These are phyloP conservation scores for Zophobas morio DNA, from an alignment of 1,140 invertebrate species.

Conservation along the genomic window DNA sequence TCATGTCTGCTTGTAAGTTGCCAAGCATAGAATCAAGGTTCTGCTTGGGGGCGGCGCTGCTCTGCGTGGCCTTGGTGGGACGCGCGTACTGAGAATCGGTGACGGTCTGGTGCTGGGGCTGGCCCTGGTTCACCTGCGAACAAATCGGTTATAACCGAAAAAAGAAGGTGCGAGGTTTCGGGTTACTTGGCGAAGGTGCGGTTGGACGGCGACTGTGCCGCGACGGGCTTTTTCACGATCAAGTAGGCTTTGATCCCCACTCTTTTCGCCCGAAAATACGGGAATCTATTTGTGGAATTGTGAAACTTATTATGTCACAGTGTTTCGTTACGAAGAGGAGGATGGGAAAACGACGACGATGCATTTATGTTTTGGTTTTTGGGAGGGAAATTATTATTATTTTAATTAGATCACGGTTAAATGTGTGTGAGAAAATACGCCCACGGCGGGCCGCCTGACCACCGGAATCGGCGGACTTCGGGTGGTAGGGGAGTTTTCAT, in stretches of 20 bases:
- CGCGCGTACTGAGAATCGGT: slow-evolving; percentile 65
- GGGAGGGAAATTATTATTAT: slow-evolving; percentile 8
- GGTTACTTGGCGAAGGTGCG: slow-evolving; percentile 25
- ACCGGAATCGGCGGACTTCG: too few relatives aligned
- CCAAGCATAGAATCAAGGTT: slow-evolving; percentile 93
- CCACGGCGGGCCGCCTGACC: neutral
- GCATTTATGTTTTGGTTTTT: neutral
- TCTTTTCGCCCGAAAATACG: slow-evolving; percentile 10
- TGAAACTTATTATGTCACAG: slow-evolving; percentile 29
- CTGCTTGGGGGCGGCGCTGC: slow-evolving; percentile 62
- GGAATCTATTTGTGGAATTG: slow-evolving; percentile 28
- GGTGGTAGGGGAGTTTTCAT: too few relatives aligned
- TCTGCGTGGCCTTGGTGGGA: slow-evolving; percentile 65
- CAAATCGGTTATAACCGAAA: neutral
- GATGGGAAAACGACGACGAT: too few relatives aligned
- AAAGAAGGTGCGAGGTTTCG: neutral
- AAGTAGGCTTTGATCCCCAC: slow-evolving; percentile 31
- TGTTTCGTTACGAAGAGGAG: neutral
- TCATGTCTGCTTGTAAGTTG: slow-evolving; percentile 94
- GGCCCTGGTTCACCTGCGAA: slow-evolving; percentile 57
- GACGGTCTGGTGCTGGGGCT: slow-evolving; percentile 60
- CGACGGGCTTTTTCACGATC: slow-evolving; percentile 22
- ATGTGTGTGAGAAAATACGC: slow-evolving; percentile 10
- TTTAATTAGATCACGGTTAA: slow-evolving; percentile 22
- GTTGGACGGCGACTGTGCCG: slow-evolving; percentile 43